These are phyloP conservation scores for Calonectris borealis DNA, from an alignment of 2,113 vertebrate genomes.

Conservation along the genomic window DNA sequence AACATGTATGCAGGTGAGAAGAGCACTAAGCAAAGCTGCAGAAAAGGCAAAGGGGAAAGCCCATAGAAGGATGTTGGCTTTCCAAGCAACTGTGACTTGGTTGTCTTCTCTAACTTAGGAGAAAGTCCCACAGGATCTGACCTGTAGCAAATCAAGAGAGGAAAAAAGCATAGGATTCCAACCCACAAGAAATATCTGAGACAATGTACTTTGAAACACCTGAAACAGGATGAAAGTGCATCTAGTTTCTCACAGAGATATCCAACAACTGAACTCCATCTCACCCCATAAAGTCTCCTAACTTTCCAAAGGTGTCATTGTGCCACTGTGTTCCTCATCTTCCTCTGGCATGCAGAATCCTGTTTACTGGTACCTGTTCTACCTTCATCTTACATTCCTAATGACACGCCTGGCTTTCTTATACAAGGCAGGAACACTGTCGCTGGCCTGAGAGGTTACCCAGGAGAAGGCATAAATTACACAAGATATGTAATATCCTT, in stretches of 20 bases:
- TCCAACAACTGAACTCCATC: not conserved
- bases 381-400: not conserved
- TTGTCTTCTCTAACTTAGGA: not conserved
- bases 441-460: not conserved
- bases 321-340: not conserved
- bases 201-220: not conserved
- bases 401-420: not conserved
- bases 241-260: not conserved
- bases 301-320: not conserved
- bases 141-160: not conserved
- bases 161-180: not conserved
- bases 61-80: not conserved
- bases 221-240: not conserved
- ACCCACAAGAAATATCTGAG: not conserved
- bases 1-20: fast-evolving
- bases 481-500: not conserved
- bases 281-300: not conserved
- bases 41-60: not conserved
- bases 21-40: not conserved
- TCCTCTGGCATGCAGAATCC: not conserved
- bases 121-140: not conserved
- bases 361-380: not conserved
- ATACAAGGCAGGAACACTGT: not conserved
- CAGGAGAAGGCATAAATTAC: not conserved
- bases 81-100: not conserved